Percentiles rank a stretch among this genome's conserved stretches.
Evolutionary conservation across 1,140 invertebrate genomes (phyloP).

Genomic region (Drosophila lini): DNA sequence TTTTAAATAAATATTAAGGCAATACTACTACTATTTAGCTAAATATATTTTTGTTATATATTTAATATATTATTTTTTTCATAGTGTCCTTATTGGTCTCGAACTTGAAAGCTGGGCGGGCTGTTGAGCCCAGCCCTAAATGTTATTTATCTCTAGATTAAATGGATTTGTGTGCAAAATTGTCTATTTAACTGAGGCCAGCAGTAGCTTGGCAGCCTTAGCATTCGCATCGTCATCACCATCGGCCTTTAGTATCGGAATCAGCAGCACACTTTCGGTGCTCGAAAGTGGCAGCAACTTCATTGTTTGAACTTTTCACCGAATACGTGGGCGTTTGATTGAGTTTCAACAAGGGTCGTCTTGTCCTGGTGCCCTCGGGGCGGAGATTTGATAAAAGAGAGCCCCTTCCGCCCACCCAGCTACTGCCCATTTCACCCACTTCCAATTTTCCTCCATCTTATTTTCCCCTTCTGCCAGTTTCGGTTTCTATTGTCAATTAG

Average conservation of each 20-base stretch:
- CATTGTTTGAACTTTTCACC: conserved; percentile 79
- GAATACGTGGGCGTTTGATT: conserved; percentile 70
- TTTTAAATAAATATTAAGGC: too few relatives aligned
- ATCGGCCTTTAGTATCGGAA: conserved; percentile 29
- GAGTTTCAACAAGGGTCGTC: conserved; percentile 57
- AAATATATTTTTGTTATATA: not conserved
- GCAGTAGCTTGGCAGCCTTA: conserved; percentile 11
- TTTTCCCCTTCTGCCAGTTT: conserved; percentile 12
- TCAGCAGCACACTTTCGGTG: conserved; percentile 31
- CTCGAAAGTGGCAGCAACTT: conserved; percentile 52
- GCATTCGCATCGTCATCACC: conserved; percentile 55
- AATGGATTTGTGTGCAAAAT: conserved; percentile 83
- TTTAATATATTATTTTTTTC: not conserved
- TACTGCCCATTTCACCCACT: conserved; percentile 3
- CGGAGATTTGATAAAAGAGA: conserved; percentile 20
- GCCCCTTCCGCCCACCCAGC: not conserved
- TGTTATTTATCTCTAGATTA: conserved; percentile 83
- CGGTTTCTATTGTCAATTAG: conserved; percentile 57
- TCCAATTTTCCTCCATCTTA: not conserved
- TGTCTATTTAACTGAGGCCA: conserved; percentile 70
- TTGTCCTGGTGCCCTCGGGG: conserved; percentile 20
- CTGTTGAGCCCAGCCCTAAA: conserved; percentile 48
- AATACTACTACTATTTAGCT: too few relatives aligned
- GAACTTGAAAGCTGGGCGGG: not conserved
- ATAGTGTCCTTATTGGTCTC: conserved; percentile 21